Percentiles rank a stretch among this genome's conserved stretches.
These are phyloP conservation scores for Cantharis rufa DNA, from an alignment of 2,888 invertebrate genomes.

Conservation along the genomic window DNA sequence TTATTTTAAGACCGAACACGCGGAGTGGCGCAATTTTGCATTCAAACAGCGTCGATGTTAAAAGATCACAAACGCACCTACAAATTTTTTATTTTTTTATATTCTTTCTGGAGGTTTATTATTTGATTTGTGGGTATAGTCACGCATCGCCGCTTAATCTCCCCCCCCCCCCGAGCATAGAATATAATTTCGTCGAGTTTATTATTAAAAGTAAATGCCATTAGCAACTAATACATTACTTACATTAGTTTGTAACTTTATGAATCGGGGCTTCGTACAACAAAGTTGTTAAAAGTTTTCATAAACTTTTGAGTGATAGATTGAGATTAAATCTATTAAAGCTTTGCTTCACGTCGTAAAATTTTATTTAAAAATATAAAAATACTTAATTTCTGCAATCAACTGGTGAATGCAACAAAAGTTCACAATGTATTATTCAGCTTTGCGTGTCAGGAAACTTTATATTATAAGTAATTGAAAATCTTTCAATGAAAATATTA, in stretches of 20 bases:
- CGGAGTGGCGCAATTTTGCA: background rate
- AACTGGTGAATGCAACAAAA: background rate
- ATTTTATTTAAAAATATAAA: background rate
- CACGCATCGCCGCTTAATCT: background rate
- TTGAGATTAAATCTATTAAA: background rate
- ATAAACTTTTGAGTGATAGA: background rate
- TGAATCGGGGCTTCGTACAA: background rate
- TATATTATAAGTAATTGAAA: background rate
- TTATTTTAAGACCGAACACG: conserved; percentile 22
- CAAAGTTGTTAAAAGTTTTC: background rate
- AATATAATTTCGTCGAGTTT: background rate
- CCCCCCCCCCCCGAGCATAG: background rate
- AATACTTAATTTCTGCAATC: background rate
- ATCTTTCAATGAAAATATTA: background rate
- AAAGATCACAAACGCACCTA: background rate
- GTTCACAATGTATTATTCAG: background rate
- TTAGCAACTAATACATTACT: background rate
- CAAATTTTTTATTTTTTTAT: background rate
- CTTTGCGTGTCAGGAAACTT: background rate
- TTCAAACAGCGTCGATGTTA: background rate
- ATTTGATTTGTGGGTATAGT: background rate
- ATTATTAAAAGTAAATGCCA: background rate
- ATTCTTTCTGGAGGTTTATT: background rate
- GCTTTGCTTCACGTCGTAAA: background rate
- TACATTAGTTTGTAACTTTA: background rate